phyloP scores from a whole-genome alignment of 2,797 vertebrate species.

The Scarus forsteni region DNA sequence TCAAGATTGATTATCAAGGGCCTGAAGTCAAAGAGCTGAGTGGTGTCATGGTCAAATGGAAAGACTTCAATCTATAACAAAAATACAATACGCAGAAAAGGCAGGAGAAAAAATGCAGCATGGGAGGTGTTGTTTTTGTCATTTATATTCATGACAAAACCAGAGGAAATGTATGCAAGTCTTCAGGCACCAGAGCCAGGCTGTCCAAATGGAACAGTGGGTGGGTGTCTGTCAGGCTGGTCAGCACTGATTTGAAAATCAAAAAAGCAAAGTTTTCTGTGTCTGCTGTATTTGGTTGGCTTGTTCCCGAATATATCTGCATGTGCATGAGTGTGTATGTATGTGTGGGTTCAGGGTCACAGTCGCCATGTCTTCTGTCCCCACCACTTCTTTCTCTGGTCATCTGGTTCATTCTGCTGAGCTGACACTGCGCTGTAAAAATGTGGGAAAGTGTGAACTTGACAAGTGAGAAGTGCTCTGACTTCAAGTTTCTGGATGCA shows the following conservation, averaged over 20 bases:
- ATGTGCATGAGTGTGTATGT: background rate
- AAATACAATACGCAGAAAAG: constrained; percentile 14
- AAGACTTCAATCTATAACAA: constrained; percentile 7
- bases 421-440: constrained; percentile 48
- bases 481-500: constrained; percentile 16
- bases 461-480: constrained; percentile 29
- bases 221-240: constrained; percentile 17
- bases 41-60: constrained; percentile 1
- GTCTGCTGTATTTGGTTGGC: constrained; percentile 29
- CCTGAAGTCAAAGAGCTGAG: background rate
- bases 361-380: background rate
- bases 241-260: constrained; percentile 32
- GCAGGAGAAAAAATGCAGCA: constrained; percentile 3
- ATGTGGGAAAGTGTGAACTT: constrained; percentile 37
- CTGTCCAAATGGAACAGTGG: constrained; percentile 35
- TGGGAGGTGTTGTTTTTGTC: constrained; percentile 12
- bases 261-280: constrained; percentile 13
- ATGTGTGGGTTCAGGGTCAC: constrained; percentile 2
- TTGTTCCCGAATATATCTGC: constrained; percentile 10
- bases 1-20: constrained; percentile 2
- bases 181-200: constrained; percentile 12
- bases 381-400: constrained; percentile 3
- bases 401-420: constrained; percentile 21
- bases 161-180: constrained; percentile 21
- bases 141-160: constrained; percentile 42